Evolutionary conservation across 2,888 invertebrate species (phyloP), one percentile per base, ranked within the genome.

Genomic region (Scaptomyza flava): DNA sequence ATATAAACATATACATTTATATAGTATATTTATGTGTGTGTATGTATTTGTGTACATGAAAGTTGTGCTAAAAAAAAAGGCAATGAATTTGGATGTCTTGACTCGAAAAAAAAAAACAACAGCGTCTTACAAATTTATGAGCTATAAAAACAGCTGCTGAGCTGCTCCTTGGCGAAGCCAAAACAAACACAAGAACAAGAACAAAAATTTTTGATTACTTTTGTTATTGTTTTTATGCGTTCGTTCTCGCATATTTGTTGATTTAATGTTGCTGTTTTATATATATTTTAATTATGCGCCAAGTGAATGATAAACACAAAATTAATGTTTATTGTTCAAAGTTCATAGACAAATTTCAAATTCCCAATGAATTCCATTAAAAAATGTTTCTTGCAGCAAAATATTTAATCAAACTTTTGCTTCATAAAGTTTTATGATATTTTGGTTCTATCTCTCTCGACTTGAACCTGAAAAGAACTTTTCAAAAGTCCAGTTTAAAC

Each of bases 41-140:
- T 27, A 38, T 23, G 20, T 50, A 27, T 47, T 62, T 58, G 52
- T 79, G 27, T 27, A 6, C 17, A 17, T 17, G 1, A 1, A 1
- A 17, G 17, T 17, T 68, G 62, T 14, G 76, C 68, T n/a, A n/a
- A n/a, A 68, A 65, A 79, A 68, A 65, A 77, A 79, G 72, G 76
- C 83, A 83, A 84, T 82, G 77, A 77, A 82, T 82, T 74, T 70
- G 77, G 72, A 84, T 81, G 77, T 72, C 80, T 77, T 81, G 77
- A 66, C 64, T 66, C 56, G 6, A 27, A 27, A 5, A 74, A 72
- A 65, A 79, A 23, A 3, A 23, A 2, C 23, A 23, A 69, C 72
- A 81, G 77, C 75, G 67, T 75, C 82, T 82, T 80, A 79, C 72
- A 81, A 87, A 83, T 86, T 86, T 83, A 87, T 86, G 86, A 83